phyloP scores from a whole-genome alignment of 2,797 vertebrate species.

The Capromys pilorides region DNA sequence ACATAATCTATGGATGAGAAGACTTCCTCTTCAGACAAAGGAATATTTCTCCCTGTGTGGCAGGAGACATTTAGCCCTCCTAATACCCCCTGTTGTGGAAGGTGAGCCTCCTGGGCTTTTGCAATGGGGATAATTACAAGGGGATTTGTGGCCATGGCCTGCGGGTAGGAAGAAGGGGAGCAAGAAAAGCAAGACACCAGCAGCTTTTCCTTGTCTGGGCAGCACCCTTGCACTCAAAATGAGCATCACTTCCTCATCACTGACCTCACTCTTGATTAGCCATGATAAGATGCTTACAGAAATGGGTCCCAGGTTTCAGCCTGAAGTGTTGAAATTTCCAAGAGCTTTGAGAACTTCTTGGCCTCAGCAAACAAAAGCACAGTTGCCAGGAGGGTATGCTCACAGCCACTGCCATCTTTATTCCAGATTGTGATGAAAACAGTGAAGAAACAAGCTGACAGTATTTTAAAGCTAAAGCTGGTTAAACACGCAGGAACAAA shows the following conservation, averaged over 20 bases:
- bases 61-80: constrained; percentile 73
- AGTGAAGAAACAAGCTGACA: neutral
- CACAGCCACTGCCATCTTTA: constrained; percentile 29
- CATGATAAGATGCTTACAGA: constrained; percentile 48
- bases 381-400: neutral
- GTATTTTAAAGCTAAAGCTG: constrained; percentile 47
- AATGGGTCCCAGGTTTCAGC: constrained; percentile 27
- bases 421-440: constrained; percentile 3
- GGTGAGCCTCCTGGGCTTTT: constrained; percentile 72
- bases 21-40: constrained; percentile 79
- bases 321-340: constrained; percentile 12
- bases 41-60: constrained; percentile 69
- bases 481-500: neutral
- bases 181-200: constrained; percentile 48
- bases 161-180: constrained; percentile 51
- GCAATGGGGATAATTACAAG: constrained; percentile 75
- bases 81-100: constrained; percentile 73
- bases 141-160: constrained; percentile 71
- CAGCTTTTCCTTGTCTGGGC: constrained; percentile 15
- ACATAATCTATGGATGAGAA: constrained; percentile 77
- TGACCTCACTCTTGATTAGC: neutral
- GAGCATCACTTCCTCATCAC: neutral
- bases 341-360: constrained; percentile 37
- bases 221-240: constrained; percentile 37
- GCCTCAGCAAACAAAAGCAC: neutral